Evolutionary conservation across 2,113 vertebrate genomes (phyloP), one percentile per base, ranked within the genome.

Genomic region (Oreotrochilus melanogaster): DNA sequence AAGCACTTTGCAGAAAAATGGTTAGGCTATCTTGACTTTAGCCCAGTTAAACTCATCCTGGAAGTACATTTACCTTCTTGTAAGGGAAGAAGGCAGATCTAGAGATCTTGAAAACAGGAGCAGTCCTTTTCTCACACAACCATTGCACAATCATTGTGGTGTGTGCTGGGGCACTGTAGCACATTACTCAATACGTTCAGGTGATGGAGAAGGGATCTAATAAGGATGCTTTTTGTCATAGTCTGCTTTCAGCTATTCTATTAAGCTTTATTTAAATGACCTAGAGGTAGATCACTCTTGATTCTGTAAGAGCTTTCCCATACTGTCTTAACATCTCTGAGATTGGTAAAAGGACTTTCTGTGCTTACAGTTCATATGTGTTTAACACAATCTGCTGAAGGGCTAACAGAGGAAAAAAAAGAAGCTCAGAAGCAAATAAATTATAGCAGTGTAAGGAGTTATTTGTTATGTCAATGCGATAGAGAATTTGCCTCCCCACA

Each of bases 351-450:
- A 90, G 35, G 27, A 58, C 35, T 82, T 28, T 57, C 21, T 60
- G 30, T 81, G 78, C n/a, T 85, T 79, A 39, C 5, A 71, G 39
- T 66, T 71, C 0, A 0, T 78, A 43, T 7, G 0, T 78, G 16
- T 88, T 93, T 93, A 92, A 75, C 80, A 15, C 58, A 53, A 15
- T 62, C 69, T 80, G 18, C 88, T 51, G 27, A 87, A 87, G 37
- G 33, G 45, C 60, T 93, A 94, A 92, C 86, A 92, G 42, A 58
- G 28, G 15, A 9, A 2, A 0, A 33, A 62, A 66, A 83, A 72
- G 78, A 79, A 50, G 18, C 66, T 84, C 25, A 80, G 66, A 62
- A 70, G 39, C 67, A 94, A 89, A 92, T 94, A 90, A 94, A 96
- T 91, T 73, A 70, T 25, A 88, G 64, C 39, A 69, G 64, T 83